Evolutionary conservation across 2,888 invertebrate genomes (phyloP).

Genomic region (Tetheella fluctuosa): DNA sequence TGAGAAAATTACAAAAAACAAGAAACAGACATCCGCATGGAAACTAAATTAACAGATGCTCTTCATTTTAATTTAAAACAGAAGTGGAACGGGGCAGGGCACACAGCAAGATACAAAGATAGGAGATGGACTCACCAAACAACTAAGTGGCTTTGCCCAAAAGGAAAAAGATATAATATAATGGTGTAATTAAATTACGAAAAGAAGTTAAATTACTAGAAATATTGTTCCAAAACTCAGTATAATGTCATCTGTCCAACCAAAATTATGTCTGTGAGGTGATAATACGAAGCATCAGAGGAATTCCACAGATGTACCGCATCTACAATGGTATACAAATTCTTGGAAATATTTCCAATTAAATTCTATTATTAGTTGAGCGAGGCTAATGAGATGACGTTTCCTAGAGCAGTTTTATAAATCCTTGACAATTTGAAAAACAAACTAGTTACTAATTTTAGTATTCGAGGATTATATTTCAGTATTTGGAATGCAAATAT

Average conservation of each 20-base stretch:
- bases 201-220: not conserved
- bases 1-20: no score
- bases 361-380: slow-evolving; percentile 23
- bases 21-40: no score
- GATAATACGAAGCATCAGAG: slow-evolving; percentile 11
- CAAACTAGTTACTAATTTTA: not conserved
- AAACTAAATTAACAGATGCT: no score
- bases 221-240: not conserved
- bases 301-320: slow-evolving; percentile 19
- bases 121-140: no score
- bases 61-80: no score
- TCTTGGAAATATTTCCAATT: slow-evolving; percentile 33
- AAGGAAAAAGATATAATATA: no score
- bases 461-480: no score
- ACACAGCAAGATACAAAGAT: no score
- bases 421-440: slow-evolving; percentile 19
- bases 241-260: not conserved
- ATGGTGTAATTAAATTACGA: no score
- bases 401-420: not conserved
- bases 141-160: no score
- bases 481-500: slow-evolving; percentile 15
- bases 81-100: no score
- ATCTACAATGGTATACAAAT: slow-evolving; percentile 16
- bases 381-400: not conserved
- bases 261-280: not conserved